These are phyloP conservation scores for Atherinosoma microstoma DNA, from an alignment of 2,797 vertebrate species.

Conservation along the genomic window DNA sequence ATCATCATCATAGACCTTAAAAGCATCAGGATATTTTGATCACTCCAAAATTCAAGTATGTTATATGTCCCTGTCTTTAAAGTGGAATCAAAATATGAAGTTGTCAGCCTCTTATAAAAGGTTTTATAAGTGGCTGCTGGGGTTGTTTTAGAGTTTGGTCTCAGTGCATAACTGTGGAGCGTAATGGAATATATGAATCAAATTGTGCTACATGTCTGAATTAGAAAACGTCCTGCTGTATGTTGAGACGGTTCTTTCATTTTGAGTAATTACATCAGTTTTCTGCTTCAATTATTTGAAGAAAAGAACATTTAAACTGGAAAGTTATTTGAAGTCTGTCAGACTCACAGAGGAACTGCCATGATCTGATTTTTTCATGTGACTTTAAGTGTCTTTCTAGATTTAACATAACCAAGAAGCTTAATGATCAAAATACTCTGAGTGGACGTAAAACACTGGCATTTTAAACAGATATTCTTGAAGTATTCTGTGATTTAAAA, in stretches of 20 bases:
- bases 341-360: not conserved
- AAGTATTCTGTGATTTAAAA: too few species aligned
- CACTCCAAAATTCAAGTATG: not conserved
- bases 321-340: conserved; percentile 10
- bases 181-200: not conserved
- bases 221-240: not conserved
- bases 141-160: not conserved
- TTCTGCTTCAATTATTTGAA: not conserved
- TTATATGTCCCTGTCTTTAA: not conserved
- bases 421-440: not conserved
- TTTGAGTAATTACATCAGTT: not conserved
- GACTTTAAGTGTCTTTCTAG: not conserved
- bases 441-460: not conserved
- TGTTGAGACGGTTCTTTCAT: not conserved
- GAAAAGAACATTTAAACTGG: not conserved
- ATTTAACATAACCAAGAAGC: not conserved
- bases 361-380: too few species aligned
- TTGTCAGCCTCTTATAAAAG: not conserved
- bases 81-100: not conserved
- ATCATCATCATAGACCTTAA: not conserved
- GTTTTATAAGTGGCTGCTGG: not conserved
- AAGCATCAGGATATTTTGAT: not conserved
- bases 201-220: not conserved
- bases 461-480: too few species aligned
- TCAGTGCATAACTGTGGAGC: not conserved